Percentiles rank a stretch among this genome's conserved stretches.
Evolutionary conservation across 2,888 invertebrate species (phyloP).

Genomic region (Sphinx pinastri): DNA sequence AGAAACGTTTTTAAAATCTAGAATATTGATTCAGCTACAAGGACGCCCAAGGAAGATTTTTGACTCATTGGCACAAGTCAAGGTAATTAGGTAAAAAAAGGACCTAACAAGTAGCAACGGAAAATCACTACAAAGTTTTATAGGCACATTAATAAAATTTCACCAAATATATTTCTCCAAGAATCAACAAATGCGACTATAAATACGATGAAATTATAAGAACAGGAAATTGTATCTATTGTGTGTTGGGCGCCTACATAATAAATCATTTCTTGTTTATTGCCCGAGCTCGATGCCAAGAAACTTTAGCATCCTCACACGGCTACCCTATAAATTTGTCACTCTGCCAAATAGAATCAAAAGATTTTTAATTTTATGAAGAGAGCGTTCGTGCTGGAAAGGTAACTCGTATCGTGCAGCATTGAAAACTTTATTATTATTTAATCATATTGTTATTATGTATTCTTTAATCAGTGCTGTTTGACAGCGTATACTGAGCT

Average conservation of each 20-base stretch:
- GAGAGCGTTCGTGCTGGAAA: slow-evolving; percentile 5
- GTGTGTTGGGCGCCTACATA: slow-evolving; percentile 33
- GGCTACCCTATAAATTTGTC: slow-evolving; percentile 51
- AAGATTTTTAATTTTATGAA: slow-evolving; percentile 24
- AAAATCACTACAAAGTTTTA: background rate
- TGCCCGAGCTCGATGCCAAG: slow-evolving; percentile 52
- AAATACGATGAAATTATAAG: slow-evolving; percentile 20
- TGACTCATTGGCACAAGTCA: too few relatives aligned
- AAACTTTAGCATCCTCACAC: slow-evolving; percentile 48
- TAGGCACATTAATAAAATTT: background rate
- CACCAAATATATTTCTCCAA: slow-evolving; percentile 1
- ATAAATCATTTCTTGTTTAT: slow-evolving; percentile 55
- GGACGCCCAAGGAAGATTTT: too few relatives aligned
- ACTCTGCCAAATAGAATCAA: slow-evolving; percentile 47
- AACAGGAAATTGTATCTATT: slow-evolving; percentile 23
- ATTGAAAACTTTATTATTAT: too few relatives aligned
- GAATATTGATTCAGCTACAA: too few relatives aligned
- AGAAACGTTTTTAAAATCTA: too few relatives aligned
- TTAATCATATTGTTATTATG: too few relatives aligned
- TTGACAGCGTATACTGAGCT: too few relatives aligned
- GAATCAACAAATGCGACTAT: slow-evolving; percentile 13
- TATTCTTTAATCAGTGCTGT: too few relatives aligned
- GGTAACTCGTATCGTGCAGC: slow-evolving; percentile 22
- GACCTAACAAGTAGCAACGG: background rate
- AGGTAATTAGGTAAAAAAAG: too few relatives aligned